These are phyloP conservation scores for Achatina immaculata DNA, from an alignment of 1,140 invertebrate genomes.

Conservation along the genomic window DNA sequence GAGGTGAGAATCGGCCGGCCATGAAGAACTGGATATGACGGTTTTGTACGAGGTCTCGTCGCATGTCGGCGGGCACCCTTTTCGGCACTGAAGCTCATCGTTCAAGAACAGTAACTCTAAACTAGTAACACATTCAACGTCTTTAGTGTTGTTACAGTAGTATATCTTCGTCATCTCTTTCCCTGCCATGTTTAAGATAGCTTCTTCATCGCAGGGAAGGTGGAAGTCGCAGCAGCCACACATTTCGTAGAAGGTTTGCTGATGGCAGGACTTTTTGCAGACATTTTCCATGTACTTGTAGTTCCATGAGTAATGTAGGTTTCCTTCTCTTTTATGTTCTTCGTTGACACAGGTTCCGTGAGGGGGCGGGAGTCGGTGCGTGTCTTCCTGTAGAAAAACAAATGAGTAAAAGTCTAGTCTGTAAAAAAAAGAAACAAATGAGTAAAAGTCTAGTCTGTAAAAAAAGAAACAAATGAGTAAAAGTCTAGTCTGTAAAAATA, in stretches of 20 bases:
- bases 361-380: background rate
- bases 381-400: slow-evolving; percentile 1
- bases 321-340: background rate
- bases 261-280: slow-evolving; percentile 8
- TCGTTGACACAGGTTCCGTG: background rate
- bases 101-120: background rate
- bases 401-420: too few relatives aligned
- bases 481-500: too few relatives aligned
- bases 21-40: background rate
- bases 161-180: background rate
- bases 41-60: background rate
- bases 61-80: background rate
- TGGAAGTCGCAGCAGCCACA: background rate
- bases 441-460: too few relatives aligned
- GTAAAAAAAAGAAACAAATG: too few relatives aligned
- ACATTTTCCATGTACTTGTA: background rate
- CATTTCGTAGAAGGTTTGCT: background rate
- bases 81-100: background rate
- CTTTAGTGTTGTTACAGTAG: background rate
- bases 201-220: background rate
- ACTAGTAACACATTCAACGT: background rate
- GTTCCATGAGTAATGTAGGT: background rate
- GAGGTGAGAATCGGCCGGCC: background rate
- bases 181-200: background rate
- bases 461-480: too few relatives aligned